Percentiles rank a stretch among this genome's conserved stretches.
Conservation (phyloP, 1,140 invertebrate genomes). For the Hermatobates lingyangjiaoensis region DNA sequence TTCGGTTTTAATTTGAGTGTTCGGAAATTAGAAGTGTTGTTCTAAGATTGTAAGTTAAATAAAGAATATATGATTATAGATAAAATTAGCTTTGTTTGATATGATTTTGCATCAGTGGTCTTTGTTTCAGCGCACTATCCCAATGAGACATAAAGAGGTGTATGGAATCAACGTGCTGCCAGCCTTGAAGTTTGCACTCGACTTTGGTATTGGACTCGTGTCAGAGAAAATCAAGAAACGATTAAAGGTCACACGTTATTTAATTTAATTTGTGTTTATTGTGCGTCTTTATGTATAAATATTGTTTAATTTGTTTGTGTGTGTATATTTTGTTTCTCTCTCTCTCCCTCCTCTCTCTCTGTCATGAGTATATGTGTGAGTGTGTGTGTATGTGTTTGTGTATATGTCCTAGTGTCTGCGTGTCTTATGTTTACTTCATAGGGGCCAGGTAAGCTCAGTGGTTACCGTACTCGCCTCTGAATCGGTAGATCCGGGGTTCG, state of each 20-base stretch:
- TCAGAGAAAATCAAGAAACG: conserved; percentile 63
- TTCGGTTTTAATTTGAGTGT: no score
- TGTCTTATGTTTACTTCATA: no score
- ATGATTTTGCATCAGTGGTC: no score
- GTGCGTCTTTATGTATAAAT: not conserved
- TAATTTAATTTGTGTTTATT: conserved; percentile 1
- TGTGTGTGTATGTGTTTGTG: not conserved
- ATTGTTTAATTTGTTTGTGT: not conserved
- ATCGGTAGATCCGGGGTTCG: no score
- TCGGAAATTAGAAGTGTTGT: no score
- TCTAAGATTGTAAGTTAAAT: no score
- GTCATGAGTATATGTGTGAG: not conserved
- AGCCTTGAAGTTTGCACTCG: conserved; percentile 54
- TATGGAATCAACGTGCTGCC: conserved; percentile 57
- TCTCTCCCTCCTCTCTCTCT: not conserved
- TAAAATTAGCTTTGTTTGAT: no score
- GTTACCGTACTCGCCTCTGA: no score
- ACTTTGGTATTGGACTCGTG: conserved; percentile 60
- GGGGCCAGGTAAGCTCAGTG: no score
- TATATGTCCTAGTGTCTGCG: no score
- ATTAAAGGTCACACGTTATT: conserved; percentile 28
- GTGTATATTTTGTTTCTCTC: not conserved
- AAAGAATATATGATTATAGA: no score
- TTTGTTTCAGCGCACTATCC: conserved; percentile 47
- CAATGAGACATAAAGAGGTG: conserved; percentile 66